Base-by-base conservation (phyloP, 2,888 invertebrate genomes). In the Drosophila villosipedis region DNA sequence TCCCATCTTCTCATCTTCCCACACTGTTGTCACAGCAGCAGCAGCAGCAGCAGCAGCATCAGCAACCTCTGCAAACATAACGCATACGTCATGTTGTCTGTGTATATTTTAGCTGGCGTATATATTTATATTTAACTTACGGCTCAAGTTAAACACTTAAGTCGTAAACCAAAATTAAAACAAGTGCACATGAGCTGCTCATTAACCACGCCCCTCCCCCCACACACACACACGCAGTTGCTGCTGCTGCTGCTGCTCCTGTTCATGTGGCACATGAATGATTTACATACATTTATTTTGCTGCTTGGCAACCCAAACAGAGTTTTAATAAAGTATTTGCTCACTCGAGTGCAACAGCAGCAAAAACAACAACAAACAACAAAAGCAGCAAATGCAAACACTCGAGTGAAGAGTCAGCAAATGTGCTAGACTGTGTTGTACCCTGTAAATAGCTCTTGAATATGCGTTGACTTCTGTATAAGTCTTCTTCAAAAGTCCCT, bases 271-370 rank as follows among this genome's bases (percentile, higher is more conserved):
- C 66, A 61, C 31, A 49, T 82, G 82, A 66, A 70, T 82, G 79
- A 76, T 78, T 81, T 71, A 73, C 76, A 82, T 57, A 57, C 39
- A 57, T 57, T 57, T 57, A 57, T 75, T 72, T 58, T 62, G 65
- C 71, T 71, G 30, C 49, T 52, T 28, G 59, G 65, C 59, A 39
- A 49, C 49, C 55, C 68, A 72, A 82, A 81, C 89, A 84, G 82
- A 80, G 86, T 88, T 83, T 85, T 87, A 90, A 87, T 87, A 88
- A 87, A 87, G 89, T 88, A 87, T 90, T 90, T 87, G 82, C 83
- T 80, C 85, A 83, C 77, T 80, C 84, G 73, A 86, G 80, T 86
- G 86, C 80, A 86, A 76, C 78, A 82, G 74, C 67, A 78, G 71
- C 71, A 76, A 31, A 28, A 68, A 12, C 50, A 50, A 28, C 28